Evolutionary conservation across 1,140 invertebrate genomes (phyloP).

Genomic region (Drosophila arizonae): DNA sequence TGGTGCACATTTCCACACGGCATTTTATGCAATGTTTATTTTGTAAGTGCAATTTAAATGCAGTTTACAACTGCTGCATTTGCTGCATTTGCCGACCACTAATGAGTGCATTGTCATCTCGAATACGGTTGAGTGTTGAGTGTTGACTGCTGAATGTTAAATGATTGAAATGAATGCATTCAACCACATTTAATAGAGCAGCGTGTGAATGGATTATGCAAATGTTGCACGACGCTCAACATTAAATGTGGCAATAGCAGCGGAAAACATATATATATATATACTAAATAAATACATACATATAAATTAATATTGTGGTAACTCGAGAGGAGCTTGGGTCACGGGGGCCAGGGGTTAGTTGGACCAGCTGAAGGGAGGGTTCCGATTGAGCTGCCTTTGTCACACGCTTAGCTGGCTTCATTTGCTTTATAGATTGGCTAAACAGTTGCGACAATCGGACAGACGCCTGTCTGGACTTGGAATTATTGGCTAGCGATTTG

Average conservation of each 20-base stretch:
- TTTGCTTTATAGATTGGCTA: slow-evolving; percentile 31
- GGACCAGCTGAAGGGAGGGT: not conserved
- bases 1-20: slow-evolving; percentile 7
- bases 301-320: not conserved
- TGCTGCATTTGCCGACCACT: slow-evolving; percentile 47
- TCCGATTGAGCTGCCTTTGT: slow-evolving; percentile 4
- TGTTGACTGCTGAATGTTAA: slow-evolving; percentile 22
- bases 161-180: slow-evolving; percentile 66
- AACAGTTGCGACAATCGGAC: slow-evolving; percentile 25
- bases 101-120: slow-evolving; percentile 70
- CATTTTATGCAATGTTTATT: slow-evolving; percentile 12
- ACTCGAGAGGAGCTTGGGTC: not conserved
- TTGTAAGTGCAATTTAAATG: slow-evolving; percentile 47
- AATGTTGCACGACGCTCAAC: slow-evolving; percentile 29
- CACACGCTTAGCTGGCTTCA: slow-evolving; percentile 76
- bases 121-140: slow-evolving; percentile 9
- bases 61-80: slow-evolving; percentile 36
- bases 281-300: not conserved
- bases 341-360: not conserved
- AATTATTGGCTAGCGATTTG: not conserved
- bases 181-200: slow-evolving; percentile 32
- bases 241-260: slow-evolving; percentile 16
- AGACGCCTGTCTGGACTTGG: slow-evolving; percentile 1
- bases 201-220: slow-evolving; percentile 57
- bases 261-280: not conserved